A percentile compares a stretch with the other conserved stretches of the same genome.
Evolutionary conservation across 2,113 vertebrate species (phyloP).

Genomic region (Myotis yumanensis): DNA sequence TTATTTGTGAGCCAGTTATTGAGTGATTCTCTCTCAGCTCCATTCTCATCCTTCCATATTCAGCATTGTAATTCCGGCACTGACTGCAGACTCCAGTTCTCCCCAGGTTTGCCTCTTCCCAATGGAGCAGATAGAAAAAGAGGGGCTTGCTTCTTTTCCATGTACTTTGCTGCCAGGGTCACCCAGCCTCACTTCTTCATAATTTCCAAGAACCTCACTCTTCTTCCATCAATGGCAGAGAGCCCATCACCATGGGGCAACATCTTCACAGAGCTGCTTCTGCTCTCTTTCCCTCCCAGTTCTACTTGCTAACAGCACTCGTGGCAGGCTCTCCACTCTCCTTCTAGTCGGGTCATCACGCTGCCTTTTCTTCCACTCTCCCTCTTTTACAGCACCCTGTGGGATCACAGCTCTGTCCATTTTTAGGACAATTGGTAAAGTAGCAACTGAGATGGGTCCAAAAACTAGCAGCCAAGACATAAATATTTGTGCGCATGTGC

Average conservation of each 20-base stretch:
- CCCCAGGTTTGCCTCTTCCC: background rate
- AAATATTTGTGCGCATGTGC: constrained; percentile 43
- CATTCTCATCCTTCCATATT: background rate
- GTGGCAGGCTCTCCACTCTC: background rate
- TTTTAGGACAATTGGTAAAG: constrained; percentile 71
- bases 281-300: background rate
- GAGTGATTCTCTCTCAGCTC: background rate
- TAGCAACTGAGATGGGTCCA: constrained; percentile 62
- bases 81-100: background rate
- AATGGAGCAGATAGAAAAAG: background rate
- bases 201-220: background rate
- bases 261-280: background rate
- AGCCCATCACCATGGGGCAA: background rate
- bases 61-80: background rate
- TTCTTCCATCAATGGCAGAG: background rate
- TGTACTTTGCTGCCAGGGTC: background rate
- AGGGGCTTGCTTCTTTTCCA: background rate
- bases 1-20: background rate
- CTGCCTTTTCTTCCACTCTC: background rate
- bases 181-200: background rate
- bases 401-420: constrained; percentile 55
- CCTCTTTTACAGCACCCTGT: background rate
- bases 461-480: constrained; percentile 59
- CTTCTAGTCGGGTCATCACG: background rate
- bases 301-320: background rate